Evolutionary conservation across 2,797 vertebrate species (phyloP), one percentile per base, ranked within the genome.

Genomic region (Argyrosomus regius): DNA sequence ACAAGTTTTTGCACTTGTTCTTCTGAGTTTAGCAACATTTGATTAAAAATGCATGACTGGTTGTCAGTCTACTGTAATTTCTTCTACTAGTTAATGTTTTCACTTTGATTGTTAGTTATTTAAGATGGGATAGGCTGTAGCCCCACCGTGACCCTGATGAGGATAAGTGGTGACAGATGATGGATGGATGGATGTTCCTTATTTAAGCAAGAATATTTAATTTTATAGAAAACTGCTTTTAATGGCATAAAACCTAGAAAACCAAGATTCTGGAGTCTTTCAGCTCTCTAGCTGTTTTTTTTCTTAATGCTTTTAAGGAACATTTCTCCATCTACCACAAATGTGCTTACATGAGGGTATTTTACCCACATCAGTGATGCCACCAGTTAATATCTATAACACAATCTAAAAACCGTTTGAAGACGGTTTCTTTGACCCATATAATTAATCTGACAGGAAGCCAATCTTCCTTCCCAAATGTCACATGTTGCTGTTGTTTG

Each of bases 351-450:
- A 20, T 57, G 31, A 35, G 35, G 16, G n/a, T 14, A 57, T 49
- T 7, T 39, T 35, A 28, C 43, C 52, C 67, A 24, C 35, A 31
- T 48, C 35, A 48, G 39, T n/a, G 28, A 24, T 56, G 11, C 24
- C 46, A 41, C 13, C 54, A 31, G 8, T 18, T 69, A 46, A 28
- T 5, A 24, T 16, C 8, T 57, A 41, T n/a, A 56, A 20, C 6
- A 9, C 39, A 17, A 39, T 62, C 14, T 43, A 12, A 41, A 53
- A 54, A 63, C 12, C 14, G 31, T 68, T 66, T 60, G 53, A 66
- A 66, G 57, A 22, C 61, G 41, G 77, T 65, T 77, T 68, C 48
- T 80, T 41, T 80, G 73, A 76, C 73, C 59, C 69, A 77, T 49
- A 68, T 72, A 35, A 49, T 26, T 45, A 68, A 59, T 35, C 10